A percentile compares a stretch with the other conserved stretches of the same genome.
Conservation (phyloP, 2,888 invertebrate species). For the Carpatolechia fugitivella region DNA sequence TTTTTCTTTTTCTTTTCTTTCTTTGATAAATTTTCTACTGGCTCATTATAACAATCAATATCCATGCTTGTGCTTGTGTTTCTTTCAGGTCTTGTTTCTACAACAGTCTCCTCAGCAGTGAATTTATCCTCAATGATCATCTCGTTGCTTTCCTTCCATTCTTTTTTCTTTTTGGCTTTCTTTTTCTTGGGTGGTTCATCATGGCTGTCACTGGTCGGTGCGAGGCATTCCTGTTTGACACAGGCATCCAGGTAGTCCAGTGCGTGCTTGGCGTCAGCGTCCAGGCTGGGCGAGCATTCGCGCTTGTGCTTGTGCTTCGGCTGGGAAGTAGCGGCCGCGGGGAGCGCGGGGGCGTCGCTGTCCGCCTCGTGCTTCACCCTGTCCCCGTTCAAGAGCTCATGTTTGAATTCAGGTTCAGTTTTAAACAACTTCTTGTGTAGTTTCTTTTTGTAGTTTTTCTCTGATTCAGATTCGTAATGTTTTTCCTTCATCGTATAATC, state of each 20-base stretch:
- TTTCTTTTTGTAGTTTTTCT: slow-evolving; percentile 27
- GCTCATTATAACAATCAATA: slow-evolving; percentile 18
- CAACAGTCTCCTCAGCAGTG: slow-evolving; percentile 26
- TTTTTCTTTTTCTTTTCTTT: slow-evolving; percentile 27
- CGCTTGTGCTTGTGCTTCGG: neutral
- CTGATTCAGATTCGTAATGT: slow-evolving; percentile 18
- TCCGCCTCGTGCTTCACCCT: slow-evolving; percentile 7
- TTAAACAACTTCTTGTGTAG: slow-evolving; percentile 28
- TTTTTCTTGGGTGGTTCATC: slow-evolving; percentile 13
- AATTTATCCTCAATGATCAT: slow-evolving; percentile 13
- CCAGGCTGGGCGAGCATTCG: neutral
- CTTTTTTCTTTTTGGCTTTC: slow-evolving; percentile 19
- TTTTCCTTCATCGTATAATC: neutral
- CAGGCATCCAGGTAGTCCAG: neutral
- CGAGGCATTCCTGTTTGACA: neutral
- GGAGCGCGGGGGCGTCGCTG: neutral
- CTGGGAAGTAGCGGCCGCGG: neutral
- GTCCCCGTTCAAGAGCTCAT: neutral
- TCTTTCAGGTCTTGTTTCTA: slow-evolving; percentile 26
- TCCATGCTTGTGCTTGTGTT: slow-evolving; percentile 23
- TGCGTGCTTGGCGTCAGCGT: neutral
- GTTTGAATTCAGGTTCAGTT: neutral
- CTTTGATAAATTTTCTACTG: neutral
- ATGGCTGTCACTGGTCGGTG: neutral
- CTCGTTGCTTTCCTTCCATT: slow-evolving; percentile 23